Evolutionary conservation across 2,888 invertebrate species (phyloP), one percentile per base, ranked within the genome.

Genomic region (Gymnosoma rotundatum): DNA sequence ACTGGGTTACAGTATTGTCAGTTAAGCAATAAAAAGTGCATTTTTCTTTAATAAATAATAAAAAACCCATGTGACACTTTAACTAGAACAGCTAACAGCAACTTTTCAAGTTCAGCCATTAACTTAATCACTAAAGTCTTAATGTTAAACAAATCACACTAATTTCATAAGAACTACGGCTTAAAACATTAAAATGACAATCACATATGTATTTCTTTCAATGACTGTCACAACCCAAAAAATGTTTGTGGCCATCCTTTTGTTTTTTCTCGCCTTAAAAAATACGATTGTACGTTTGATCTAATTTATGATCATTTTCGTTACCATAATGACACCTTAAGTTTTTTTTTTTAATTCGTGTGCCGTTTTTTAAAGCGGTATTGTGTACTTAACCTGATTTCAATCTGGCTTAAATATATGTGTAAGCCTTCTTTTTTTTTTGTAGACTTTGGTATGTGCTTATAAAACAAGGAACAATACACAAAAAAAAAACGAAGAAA

Each of bases 361-460:
- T 61, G 67, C 72, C 48, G 42, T 60, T 56, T 61, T 50, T 61
- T 32, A 32, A 64, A 64, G 70, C 70, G 25, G 38, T 63, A 69
- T 81, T 54, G 56, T 42, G 63, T 75, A 75, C 75, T 81, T 84
- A 84, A 81, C 84, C 84, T 78, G 84, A 84, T 84, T 84, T 74
- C 70, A 78, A 84, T 81, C 84, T 64, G 76, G 56, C 52, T 78
- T 50, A n/a, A n/a, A n/a, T n/a, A n/a, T n/a, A n/a, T n/a, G n/a
- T n/a, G n/a, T n/a, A n/a, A n/a, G n/a, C n/a, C n/a, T n/a, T n/a
- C n/a, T n/a, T 25, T 25, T 75, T 70, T 72, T 36, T 56, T 25
- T n/a, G n/a, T 56, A 14, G 36, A 66, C 18, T 60, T 76, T 69
- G 52, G 25, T 25, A 2, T 25, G 25, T 2, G 52, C 52, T 50